Base-by-base conservation (phyloP, 2,888 invertebrate species). In the Loripinus fragilis region DNA sequence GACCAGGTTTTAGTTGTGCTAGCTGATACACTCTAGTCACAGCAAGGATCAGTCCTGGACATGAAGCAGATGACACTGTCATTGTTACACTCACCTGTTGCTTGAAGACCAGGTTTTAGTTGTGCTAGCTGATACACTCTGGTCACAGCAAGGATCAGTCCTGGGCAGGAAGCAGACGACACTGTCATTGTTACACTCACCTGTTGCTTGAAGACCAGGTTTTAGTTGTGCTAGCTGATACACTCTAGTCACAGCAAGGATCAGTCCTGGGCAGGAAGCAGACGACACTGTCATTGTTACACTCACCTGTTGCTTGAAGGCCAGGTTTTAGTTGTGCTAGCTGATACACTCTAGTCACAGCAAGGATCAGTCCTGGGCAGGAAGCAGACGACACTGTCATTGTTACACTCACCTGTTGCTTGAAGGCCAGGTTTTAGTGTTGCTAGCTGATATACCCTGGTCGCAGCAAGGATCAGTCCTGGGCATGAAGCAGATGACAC, bases 401-500 rank as follows among this genome's bases (percentile, higher is more conserved):
- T 0, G 89, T n/a, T n/a, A n/a, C n/a, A 1, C 42, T 71, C 42
- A 83, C 83, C 80, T 74, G 65, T 45, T 17, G 64, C 84, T 76
- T 76, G 81, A 15, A 87, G 73, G 17, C 88, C 86, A 1, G 86
- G 86, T 68, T 88, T 89, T 41, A 90, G 41, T 28, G 78, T 83
- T n/a, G 83, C 74, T n/a, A 85, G 85, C 64, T 88, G 64, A 68
- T 84, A 86, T 35, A 85, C 87, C 25, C 85, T 81, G 0, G 85
- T 79, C n/a, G 92, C 79, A 33, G 90, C 90, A 17, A 87, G 75
- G 12, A 88, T 85, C 8, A 91, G 82, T 3, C 92, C 92, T 28
- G 86, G 80, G 69, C 90, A 91, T 2, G 88, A 83, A 8, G 90
- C 91, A 20, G 90, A 89, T 0, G 92, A 91, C 20, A 91, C 76